These are phyloP conservation scores for Ammodytes dubius DNA, from an alignment of 2,113 vertebrate species.

Conservation along the genomic window DNA sequence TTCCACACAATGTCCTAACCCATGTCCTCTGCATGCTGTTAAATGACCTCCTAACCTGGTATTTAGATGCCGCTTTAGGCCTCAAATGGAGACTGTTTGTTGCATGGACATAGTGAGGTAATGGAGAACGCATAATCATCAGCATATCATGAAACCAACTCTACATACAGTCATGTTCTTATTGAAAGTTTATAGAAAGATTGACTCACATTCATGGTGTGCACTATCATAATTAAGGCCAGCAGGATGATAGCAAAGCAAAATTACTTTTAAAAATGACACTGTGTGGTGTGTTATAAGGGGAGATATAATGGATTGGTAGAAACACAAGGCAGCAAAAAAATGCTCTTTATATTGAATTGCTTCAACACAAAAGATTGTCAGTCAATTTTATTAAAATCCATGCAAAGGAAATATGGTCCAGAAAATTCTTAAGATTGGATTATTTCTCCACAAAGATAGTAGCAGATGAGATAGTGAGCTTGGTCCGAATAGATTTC, in stretches of 20 bases:
- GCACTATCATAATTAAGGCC: neutral
- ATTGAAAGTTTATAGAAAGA: neutral
- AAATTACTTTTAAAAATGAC: neutral
- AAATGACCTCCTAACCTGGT: slow-evolving; percentile 49
- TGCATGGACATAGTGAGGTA: slow-evolving; percentile 38
- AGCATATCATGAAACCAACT: slow-evolving; percentile 22
- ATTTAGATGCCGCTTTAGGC: slow-evolving; percentile 77
- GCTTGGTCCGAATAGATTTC: slow-evolving; percentile 12
- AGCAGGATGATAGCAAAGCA: neutral
- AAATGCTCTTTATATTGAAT: neutral
- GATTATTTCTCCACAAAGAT: neutral
- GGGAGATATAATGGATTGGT: neutral
- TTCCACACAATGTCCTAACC: slow-evolving; percentile 8
- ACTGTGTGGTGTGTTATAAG: neutral
- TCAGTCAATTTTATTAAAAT: neutral
- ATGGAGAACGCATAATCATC: slow-evolving; percentile 17
- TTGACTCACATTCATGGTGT: neutral
- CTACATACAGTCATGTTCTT: neutral
- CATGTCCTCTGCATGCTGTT: slow-evolving; percentile 82
- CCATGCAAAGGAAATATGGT: neutral
- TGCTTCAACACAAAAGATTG: neutral
- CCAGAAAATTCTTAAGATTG: neutral
- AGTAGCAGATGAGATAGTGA: slow-evolving; percentile 5
- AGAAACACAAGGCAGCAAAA: neutral
- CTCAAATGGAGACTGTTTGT: slow-evolving; percentile 84